These are phyloP conservation scores for Xenus cinereus DNA, from an alignment of 2,113 vertebrate genomes.

Conservation along the genomic window DNA sequence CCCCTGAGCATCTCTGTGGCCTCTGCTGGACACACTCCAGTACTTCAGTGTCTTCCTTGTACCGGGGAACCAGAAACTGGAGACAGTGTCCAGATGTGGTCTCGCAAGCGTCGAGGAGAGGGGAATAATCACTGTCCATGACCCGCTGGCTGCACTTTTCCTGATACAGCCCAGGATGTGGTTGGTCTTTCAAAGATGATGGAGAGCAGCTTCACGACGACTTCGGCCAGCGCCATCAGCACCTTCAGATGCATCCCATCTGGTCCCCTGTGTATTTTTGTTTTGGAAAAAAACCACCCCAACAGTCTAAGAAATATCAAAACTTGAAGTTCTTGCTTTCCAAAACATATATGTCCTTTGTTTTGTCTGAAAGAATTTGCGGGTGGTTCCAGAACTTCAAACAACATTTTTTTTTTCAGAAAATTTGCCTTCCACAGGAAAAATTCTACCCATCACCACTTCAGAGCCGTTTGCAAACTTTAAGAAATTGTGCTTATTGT, in stretches of 20 bases:
- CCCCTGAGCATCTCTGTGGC: not conserved
- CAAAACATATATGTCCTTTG: not conserved
- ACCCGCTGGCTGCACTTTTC: not conserved
- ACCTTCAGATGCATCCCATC: not conserved
- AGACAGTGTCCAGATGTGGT: not conserved
- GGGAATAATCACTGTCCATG: not conserved
- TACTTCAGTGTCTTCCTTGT: not conserved
- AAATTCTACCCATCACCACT: not conserved
- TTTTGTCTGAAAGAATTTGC: not conserved
- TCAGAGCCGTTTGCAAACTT: not conserved
- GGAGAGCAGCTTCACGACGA: not conserved
- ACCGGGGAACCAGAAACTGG: not conserved
- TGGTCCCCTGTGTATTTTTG: not conserved
- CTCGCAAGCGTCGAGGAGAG: not conserved
- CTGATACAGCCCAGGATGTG: not conserved
- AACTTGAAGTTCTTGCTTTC: not conserved
- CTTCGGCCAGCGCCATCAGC: not conserved
- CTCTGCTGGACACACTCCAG: not conserved
- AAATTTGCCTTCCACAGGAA: not conserved
- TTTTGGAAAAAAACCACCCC: no score
- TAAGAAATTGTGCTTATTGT: not conserved
- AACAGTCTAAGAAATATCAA: not conserved
- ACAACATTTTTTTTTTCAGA: not conserved
- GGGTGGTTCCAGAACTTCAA: not conserved
- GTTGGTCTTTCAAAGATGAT: not conserved